Conservation (phyloP, 2,113 vertebrate species). For the Triplophysa tibetana region DNA sequence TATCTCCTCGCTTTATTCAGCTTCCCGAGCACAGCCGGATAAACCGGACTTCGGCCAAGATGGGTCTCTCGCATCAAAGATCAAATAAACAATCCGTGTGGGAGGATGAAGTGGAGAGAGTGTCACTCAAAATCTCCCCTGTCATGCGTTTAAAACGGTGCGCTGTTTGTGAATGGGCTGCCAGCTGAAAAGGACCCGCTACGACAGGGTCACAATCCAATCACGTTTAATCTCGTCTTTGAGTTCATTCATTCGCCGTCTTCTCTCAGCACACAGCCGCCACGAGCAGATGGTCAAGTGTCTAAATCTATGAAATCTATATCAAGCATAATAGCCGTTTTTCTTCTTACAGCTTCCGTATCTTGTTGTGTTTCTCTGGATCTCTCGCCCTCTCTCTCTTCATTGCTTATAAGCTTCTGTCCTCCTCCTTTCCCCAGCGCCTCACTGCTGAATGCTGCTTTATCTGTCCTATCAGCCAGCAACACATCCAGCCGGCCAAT, state of each 20-base stretch:
- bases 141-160: constrained; percentile 3
- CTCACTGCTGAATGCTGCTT: constrained; percentile 50
- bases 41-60: constrained; percentile 8
- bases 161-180: constrained; percentile 47
- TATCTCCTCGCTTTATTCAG: constrained; percentile 7
- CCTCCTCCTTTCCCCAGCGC: constrained; percentile 49
- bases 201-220: constrained; percentile 3
- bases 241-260: neutral
- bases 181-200: constrained; percentile 9
- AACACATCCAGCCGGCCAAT: constrained; percentile 61
- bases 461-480: constrained; percentile 54
- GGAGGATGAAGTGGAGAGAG: constrained; percentile 14
- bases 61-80: neutral
- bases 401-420: constrained; percentile 45
- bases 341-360: constrained; percentile 20
- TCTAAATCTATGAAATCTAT: neutral
- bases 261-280: neutral
- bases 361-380: constrained; percentile 29
- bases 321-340: neutral
- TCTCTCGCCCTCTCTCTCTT: constrained; percentile 11
- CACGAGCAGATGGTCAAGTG: neutral
- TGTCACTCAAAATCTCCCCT: constrained; percentile 42
- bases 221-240: constrained; percentile 26
- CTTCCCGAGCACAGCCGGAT: constrained; percentile 12
- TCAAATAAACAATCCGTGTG: constrained; percentile 28